Base-by-base conservation (phyloP, 2,113 vertebrate species). In the Willisornis vidua region DNA sequence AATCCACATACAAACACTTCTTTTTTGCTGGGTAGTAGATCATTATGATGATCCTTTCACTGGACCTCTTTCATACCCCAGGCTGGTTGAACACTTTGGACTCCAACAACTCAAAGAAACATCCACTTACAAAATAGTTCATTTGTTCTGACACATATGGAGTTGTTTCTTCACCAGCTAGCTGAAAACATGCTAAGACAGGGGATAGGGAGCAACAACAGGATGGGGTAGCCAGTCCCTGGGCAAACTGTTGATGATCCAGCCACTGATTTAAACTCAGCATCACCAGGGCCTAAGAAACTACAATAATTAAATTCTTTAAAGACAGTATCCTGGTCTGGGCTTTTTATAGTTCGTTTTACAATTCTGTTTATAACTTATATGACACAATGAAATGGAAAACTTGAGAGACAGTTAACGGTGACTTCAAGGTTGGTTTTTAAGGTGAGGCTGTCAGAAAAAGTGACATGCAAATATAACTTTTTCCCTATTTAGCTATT, bases 341-440 rank as follows among this genome's bases (percentile, higher is more conserved):
- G 13, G 17, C 4, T 62, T 92, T 92, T 95, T 86, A 86, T 33
- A 78, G 59, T 18, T 90, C 26, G 35, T 77, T 95, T 90, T 92
- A 92, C 72, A 84, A 39, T 71, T 86, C 76, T 89, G 70, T 89
- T 94, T 93, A 39, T 77, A 84, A 54, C 41, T 85, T 93, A 76
- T 57, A 92, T n/a, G 72, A 41, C 80, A 89, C 55, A 84, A 81
- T 80, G 37, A 92, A 93, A 83, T 26, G 8, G 13, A 61, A 93
- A 94, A 77, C 39, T 71, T 22, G 3, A 65, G 66, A 79, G 43
- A 35, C 6, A 35, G 43, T 12, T 59, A 66, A 37, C 0, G 0
- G 48, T 77, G 63, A 68, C 31, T 76, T 86, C 46, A 54, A 5
- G 0, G 0, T 16, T 13, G 37, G 28, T 66, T 93, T 77, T 86